Evolutionary conservation across 2,113 vertebrate genomes (phyloP), one percentile per base, ranked within the genome.

Genomic region (Terrapene triunguis): DNA sequence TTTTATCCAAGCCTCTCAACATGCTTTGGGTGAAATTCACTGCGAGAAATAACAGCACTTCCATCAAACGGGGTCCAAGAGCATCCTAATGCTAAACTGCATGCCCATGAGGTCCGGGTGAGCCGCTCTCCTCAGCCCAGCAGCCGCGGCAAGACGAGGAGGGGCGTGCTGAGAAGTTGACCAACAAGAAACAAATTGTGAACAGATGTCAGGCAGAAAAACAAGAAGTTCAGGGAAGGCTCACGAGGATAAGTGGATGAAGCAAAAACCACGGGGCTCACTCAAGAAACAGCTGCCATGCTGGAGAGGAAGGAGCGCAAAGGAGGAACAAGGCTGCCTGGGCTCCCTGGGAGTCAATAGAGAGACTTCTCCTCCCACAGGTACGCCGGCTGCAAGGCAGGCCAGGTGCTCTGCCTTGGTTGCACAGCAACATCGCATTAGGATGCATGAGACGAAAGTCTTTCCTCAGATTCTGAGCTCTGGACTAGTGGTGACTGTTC

Each of bases 21-120:
- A 29, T 29, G 57, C 57, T 59, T 57, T 57, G 55, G 24, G 10
- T 57, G 55, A 57, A 22, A 57, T 57, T 57, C 55, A 24, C 10
- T 17, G 0, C 22, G 51, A 11, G 2, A 5, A 59, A 7, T 8
- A 14, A 0, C 48, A 22, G 69, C n/a, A 42, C 10, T 72, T 21
- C 25, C 16, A 42, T n/a, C 79, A 54, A 12, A 1, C 0, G 0
- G 51, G 5, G 57, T 65, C 65, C 11, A 2, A 4, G 1, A n/a
- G 8, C 44, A 6, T 47, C 35, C 42, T 51, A 35, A 32, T 59
- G 21, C 32, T 38, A 32, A 81, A 10, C 3, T 22, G 14, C 25
- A 32, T 0, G 2, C 3, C 11, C 53, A 48, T 5, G 5, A 14
- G 47, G 1, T 35, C 72, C 38, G 47, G 1, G 0, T 2, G 1